phyloP scores from a whole-genome alignment of 1,140 invertebrate species.

The Orius insidiosus region DNA sequence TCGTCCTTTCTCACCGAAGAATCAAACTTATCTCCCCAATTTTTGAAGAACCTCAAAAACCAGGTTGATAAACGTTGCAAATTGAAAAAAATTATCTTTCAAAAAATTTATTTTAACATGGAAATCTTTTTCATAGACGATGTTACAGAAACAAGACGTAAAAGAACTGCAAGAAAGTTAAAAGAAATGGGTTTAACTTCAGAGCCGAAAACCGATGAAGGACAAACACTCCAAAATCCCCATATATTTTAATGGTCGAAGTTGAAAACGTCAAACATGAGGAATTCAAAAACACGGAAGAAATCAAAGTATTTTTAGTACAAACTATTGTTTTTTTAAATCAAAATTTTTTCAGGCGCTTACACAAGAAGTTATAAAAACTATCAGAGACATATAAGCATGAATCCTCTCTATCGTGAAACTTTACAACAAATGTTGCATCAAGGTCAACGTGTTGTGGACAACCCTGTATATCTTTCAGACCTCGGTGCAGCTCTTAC shows the following conservation, averaged over 20 bases:
- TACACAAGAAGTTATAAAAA: conserved; percentile 94
- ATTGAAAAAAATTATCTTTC: not conserved
- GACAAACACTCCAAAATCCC: conserved; percentile 12
- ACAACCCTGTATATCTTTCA: conserved; percentile 96
- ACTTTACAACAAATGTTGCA: conserved; percentile 88
- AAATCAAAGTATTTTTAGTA: conserved; percentile 58
- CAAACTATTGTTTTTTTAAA: not conserved
- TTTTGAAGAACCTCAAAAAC: conserved; percentile 39
- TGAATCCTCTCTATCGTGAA: conserved; percentile 88
- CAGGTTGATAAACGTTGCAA: conserved; percentile 23
- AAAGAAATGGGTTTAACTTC: conserved; percentile 8
- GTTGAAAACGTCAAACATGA: conserved; percentile 87
- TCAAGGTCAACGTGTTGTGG: conserved; percentile 84
- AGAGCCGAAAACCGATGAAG: too few relatives aligned
- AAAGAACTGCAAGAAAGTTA: conserved; percentile 8
- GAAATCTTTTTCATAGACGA: not conserved
- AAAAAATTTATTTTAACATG: not conserved
- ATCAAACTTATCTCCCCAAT: conserved; percentile 64
- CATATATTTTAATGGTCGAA: conserved; percentile 75
- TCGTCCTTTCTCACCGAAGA: conserved; percentile 85
- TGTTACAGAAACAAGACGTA: conserved; percentile 11
- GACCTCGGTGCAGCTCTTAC: conserved; percentile 92
- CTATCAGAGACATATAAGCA: conserved; percentile 90
- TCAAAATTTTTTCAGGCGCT: conserved; percentile 45
- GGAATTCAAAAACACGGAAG: conserved; percentile 77